Evolutionary conservation across 1,140 invertebrate genomes (phyloP), one percentile per base, ranked within the genome.

Genomic region (Drosophila cardini): DNA sequence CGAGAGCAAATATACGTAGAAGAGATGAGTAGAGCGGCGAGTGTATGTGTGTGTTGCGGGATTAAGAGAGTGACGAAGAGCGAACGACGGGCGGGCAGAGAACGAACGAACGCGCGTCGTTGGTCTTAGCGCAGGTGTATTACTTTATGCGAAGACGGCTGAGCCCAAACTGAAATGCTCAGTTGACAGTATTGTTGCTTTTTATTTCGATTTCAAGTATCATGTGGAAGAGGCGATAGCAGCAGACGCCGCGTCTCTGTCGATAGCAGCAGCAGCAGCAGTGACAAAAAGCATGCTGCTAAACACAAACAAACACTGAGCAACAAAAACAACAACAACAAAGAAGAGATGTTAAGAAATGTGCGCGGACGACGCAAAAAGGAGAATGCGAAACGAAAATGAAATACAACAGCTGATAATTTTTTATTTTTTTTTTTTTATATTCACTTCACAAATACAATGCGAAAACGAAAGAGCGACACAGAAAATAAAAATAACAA

Each of bases 331-430:
- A 78, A 60, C 57, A 72, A 64, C 76, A 78, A 70, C 68, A 78
- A 60, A 68, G 21, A 70, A 65, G 45, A 30, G 43, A 36, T 71
- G 68, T n/a, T 63, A 52, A 58, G 45, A 21, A 72, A 57, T 57
- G 46, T 65, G 58, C 62, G 62, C 36, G 13, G 57, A 48, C 53
- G 67, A 26, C 61, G 68, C 57, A 60, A 64, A 71, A 65, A 43
- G 65, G 64, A 72, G 61, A 58, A 53, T 8, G 18, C 11, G 56
- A 69, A 68, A 40, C 15, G 30, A 56, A 63, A 72, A 72, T 87
- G 65, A 87, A 80, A 87, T 87, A 87, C 79, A 87, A 87, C 78
- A 89, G 83, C 80, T 89, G 84, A 87, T 87, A 87, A 87, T 46
- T 63, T 60, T 32, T 46, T 77, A 55, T 32, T 8, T 68, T 13